A percentile compares a stretch with the other conserved stretches of the same genome.
Conservation (phyloP, 2,113 vertebrate species). For the Vidua chalybeata region DNA sequence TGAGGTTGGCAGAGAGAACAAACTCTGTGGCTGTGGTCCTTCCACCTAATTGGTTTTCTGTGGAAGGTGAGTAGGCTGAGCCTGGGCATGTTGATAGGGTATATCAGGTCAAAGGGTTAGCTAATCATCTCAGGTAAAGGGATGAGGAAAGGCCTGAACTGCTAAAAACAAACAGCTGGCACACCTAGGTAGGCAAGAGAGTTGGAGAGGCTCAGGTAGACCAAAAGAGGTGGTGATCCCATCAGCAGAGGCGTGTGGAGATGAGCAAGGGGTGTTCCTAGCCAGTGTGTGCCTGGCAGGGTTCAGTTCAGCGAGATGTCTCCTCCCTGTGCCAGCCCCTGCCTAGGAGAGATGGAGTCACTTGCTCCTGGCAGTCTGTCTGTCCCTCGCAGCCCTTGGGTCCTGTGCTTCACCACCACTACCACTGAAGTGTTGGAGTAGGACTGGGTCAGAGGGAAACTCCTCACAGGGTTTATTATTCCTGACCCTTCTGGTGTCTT, state of each 20-base stretch:
- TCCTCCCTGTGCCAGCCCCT: background rate
- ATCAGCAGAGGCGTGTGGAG: background rate
- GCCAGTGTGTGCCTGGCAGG: background rate
- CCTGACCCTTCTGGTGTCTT: background rate
- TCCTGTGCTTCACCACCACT: background rate
- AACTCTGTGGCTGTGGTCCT: background rate
- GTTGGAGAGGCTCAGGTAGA: background rate
- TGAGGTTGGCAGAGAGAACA: background rate
- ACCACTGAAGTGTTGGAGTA: background rate
- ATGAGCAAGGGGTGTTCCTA: background rate
- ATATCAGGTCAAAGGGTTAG: conserved; percentile 39
- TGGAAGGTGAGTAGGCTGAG: background rate
- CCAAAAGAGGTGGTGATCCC: background rate
- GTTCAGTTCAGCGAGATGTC: background rate
- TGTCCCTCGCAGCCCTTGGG: background rate
- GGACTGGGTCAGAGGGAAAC: background rate
- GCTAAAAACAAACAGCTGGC: background rate
- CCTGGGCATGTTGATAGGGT: background rate
- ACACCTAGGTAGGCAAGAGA: background rate
- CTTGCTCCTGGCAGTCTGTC: background rate
- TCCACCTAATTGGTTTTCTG: background rate
- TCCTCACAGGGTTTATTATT: background rate
- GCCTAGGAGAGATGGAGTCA: accelerated
- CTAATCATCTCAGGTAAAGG: conserved; percentile 6
- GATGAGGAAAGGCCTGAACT: background rate